phyloP scores from a whole-genome alignment of 2,113 vertebrate genomes.

The Indicator maculatus region DNA sequence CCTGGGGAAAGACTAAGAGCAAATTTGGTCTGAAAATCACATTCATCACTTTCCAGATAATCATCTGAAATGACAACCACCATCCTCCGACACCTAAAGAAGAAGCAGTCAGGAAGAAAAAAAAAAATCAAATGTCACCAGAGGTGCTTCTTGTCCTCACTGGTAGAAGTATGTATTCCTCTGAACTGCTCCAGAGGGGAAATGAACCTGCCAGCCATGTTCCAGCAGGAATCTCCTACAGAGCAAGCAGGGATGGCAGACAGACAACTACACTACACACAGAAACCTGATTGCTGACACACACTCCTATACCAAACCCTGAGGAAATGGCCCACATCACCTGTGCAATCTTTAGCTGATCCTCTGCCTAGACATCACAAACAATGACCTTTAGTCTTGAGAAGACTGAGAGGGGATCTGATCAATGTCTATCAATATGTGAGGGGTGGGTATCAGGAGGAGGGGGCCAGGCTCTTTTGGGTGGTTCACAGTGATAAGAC shows the following conservation, averaged over 20 bases:
- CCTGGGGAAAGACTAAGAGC: conserved; percentile 95
- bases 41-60: conserved; percentile 91
- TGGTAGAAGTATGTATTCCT: not conserved
- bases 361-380: not conserved
- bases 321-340: not conserved
- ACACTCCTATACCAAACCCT: not conserved
- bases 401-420: no score
- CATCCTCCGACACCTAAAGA: conserved; percentile 89
- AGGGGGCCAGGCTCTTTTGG: no score
- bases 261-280: rapidly evolving
- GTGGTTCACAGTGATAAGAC: no score
- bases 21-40: conserved; percentile 99
- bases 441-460: no score
- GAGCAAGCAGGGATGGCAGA: not conserved
- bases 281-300: not conserved
- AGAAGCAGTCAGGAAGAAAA: not conserved
- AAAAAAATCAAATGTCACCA: not conserved
- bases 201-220: not conserved
- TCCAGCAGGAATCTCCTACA: not conserved
- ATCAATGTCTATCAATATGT: no score
- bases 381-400: not conserved
- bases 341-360: not conserved
- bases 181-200: not conserved
- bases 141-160: not conserved
- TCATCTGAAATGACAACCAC: conserved; percentile 96